Base-by-base conservation (phyloP, 2,888 invertebrate genomes). In the Phytoseiulus persimilis region DNA sequence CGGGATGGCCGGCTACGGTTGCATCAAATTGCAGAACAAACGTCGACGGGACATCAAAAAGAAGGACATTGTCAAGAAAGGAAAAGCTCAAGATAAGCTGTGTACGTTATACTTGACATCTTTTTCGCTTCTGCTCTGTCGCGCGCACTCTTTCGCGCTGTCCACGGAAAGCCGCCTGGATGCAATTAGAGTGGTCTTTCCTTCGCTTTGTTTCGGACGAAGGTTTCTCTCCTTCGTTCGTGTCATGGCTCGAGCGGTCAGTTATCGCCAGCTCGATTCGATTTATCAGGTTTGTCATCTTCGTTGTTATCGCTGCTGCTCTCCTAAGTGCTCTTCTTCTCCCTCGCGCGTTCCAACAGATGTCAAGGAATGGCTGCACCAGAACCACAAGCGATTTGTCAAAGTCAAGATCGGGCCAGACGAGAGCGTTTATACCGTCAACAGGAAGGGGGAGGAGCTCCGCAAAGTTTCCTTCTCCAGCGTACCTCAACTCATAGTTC, bases 321-420 rank as follows among this genome's bases (percentile, higher is more conserved):
- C 65, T n/a, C n/a, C n/a, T 65, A 65, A 65, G 65, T 65, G 65
- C 2, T 65, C 23, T 2, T 65, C 65, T 65, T 65, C 65, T 65
- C 18, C 65, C 18, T 39, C 39, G 39, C 9, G 39, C 65, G 65
- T 65, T 65, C 18, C 65, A 83, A 32, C 83, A 91, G 90, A 96
- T 89, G 97, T 97, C 83, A 95, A 97, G 46, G 97, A 98, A 93
- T 98, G 98, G 98, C 94, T 98, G 31, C 97, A 97, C 92, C 97
- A 97, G 0, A 96, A 97, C 91, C 95, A 97, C 93, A 96, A 96
- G 91, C 94, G 98, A 0, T 93, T 96, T 83, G 97, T 98, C 0
- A 97, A 97, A 91, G 94, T 97, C 0, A 95, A 96, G 91, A 95
- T 98, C 91, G 97, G 97, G 0, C 97, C 97, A 0, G 97, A 97